These are phyloP conservation scores for Vanessa tameamea DNA, from an alignment of 1,140 invertebrate species.

Conservation along the genomic window DNA sequence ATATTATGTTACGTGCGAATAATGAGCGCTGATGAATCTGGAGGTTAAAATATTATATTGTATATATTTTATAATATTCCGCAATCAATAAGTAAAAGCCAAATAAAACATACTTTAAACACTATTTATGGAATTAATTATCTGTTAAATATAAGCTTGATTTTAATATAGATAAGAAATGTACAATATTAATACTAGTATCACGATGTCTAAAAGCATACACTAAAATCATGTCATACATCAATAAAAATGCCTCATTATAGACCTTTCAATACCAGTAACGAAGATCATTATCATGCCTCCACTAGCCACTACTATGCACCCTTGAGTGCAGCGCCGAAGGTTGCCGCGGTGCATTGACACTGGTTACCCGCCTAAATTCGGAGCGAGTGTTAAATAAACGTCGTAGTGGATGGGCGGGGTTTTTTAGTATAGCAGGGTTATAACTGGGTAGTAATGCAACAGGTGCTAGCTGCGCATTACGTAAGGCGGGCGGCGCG, in stretches of 20 bases:
- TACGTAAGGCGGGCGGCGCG: conserved; percentile 72
- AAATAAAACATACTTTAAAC: no score
- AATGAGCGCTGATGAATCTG: no score
- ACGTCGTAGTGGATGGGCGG: conserved; percentile 43
- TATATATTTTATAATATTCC: no score
- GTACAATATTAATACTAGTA: background rate
- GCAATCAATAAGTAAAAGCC: no score
- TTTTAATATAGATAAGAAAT: background rate
- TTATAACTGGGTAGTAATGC: conserved; percentile 73
- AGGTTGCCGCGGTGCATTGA: conserved; percentile 76
- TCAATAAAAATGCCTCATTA: conserved; percentile 28
- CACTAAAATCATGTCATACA: background rate
- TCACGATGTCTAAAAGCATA: background rate
- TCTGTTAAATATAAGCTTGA: no score
- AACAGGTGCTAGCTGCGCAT: conserved; percentile 74
- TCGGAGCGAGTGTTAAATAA: conserved; percentile 39
- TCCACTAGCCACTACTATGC: conserved; percentile 63
- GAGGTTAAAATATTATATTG: no score
- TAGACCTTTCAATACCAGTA: conserved; percentile 52
- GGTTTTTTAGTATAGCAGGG: conserved; percentile 50
- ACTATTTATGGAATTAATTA: no score
- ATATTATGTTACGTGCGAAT: no score
- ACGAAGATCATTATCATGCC: conserved; percentile 74
- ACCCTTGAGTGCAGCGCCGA: conserved; percentile 75
- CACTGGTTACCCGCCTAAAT: conserved; percentile 62